phyloP scores from a whole-genome alignment of 2,888 invertebrate species.

The Agrochola macilenta region DNA sequence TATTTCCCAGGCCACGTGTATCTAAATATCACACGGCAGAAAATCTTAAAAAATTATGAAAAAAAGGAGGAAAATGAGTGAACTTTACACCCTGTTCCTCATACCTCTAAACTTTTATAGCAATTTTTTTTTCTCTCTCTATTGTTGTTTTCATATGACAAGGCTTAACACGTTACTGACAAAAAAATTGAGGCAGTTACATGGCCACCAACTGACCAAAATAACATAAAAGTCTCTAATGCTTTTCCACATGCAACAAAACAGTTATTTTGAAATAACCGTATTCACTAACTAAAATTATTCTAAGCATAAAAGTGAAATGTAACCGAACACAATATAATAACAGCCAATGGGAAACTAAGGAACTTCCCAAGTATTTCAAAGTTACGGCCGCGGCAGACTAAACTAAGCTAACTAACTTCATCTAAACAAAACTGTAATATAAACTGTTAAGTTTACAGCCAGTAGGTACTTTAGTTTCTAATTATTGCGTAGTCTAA shows the following conservation, averaged over 20 bases:
- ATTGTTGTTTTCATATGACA: background rate
- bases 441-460: constrained; percentile 23
- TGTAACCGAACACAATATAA: background rate
- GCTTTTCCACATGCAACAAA: background rate
- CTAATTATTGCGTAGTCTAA: constrained; percentile 12
- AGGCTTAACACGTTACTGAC: background rate
- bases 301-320: constrained; percentile 15
- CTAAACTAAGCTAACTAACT: constrained; percentile 21
- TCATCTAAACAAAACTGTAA: background rate
- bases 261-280: background rate
- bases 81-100: too few relatives aligned
- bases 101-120: too few relatives aligned
- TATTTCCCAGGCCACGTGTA: too few relatives aligned
- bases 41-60: too few relatives aligned
- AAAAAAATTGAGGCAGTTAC: background rate
- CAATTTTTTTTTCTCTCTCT: background rate
- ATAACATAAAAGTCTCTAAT: background rate
- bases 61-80: too few relatives aligned
- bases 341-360: background rate
- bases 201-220: too few relatives aligned
- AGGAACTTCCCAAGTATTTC: constrained; percentile 3
- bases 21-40: too few relatives aligned
- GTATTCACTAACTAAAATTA: background rate
- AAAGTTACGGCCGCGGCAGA: constrained; percentile 1
- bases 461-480: constrained; percentile 9